Evolutionary conservation across 1,140 invertebrate species (phyloP).

Genomic region (Psix sp.): DNA sequence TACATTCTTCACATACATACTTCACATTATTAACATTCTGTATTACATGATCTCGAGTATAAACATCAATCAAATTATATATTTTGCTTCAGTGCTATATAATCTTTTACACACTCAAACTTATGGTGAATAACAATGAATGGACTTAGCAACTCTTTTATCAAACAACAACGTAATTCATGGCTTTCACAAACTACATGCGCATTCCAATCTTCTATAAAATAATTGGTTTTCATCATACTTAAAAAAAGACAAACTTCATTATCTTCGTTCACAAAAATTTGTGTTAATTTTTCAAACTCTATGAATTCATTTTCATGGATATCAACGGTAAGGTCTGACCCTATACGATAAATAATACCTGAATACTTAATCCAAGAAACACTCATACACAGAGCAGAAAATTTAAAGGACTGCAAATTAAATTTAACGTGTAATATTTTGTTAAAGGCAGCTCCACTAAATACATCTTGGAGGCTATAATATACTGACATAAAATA

Average conservation of each 20-base stretch:
- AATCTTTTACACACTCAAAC: background rate
- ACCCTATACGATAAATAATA: conserved; percentile 9
- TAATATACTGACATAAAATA: too few species aligned
- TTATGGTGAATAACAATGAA: conserved; percentile 1
- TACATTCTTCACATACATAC: too few species aligned
- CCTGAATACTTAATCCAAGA: conserved; percentile 3
- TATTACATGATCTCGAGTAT: too few species aligned
- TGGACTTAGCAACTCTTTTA: background rate
- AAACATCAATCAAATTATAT: too few species aligned
- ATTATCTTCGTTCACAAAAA: conserved; percentile 7
- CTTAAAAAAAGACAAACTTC: background rate
- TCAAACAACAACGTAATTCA: background rate
- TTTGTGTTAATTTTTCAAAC: conserved; percentile 13
- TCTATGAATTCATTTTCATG: background rate
- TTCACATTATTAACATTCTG: too few species aligned
- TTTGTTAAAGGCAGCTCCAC: too few species aligned
- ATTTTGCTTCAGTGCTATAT: too few species aligned
- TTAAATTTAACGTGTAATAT: too few species aligned
- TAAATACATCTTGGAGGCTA: too few species aligned
- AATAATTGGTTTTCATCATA: conserved; percentile 1
- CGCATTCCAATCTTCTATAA: background rate
- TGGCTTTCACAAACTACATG: background rate
- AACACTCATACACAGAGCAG: background rate
- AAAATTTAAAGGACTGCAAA: too few species aligned
- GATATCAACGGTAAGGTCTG: conserved; percentile 9